Base-by-base conservation (phyloP, 2,888 invertebrate species). In the Dasypolia templi region DNA sequence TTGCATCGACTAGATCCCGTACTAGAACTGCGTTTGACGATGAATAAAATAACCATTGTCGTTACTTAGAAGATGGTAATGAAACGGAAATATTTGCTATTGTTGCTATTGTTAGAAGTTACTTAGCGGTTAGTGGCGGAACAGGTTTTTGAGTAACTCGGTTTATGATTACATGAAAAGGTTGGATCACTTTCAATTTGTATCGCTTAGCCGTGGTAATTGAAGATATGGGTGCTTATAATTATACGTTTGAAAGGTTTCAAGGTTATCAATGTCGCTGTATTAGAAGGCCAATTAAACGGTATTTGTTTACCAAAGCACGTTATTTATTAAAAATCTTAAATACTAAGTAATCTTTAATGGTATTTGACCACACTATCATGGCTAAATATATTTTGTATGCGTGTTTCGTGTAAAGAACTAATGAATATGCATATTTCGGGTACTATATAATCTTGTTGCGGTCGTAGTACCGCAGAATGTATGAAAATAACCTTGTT, bases 51-150 rank as follows among this genome's bases (percentile, higher is more conserved):
- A 85, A 76, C 82, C 77, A 81, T 87, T 88, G 86, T 85, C 75
- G 77, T 87, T 85, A 80, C 58, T 89, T 88, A 88, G 80, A 88
- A 85, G 86, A 80, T 84, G 87, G 91, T 93, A 93, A 93, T 93
- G 93, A 93, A 86, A 88, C 90, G 91, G 91, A 92, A 92, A 91
- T 91, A 89, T 87, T 91, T 89, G 86, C 87, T 83, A 89, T 92
- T 92, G 91, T 92, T 82, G 85, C 83, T 85, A 91, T 91, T 91
- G 89, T 91, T 86, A 62, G 74, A 39, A 81, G 73, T 85, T 81
- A 87, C 86, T 89, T 88, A 89, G 88, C 81, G 86, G 88, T 83
- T 86, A 78, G 80, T 83, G 67, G 67, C 61, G 80, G 72, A 83
- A 87, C 90, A 87, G 81, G 89, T 90, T 91, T 91, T 87, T 85